Conservation (phyloP, 2,888 invertebrate species). For the Hemicrepidius hirtus region DNA sequence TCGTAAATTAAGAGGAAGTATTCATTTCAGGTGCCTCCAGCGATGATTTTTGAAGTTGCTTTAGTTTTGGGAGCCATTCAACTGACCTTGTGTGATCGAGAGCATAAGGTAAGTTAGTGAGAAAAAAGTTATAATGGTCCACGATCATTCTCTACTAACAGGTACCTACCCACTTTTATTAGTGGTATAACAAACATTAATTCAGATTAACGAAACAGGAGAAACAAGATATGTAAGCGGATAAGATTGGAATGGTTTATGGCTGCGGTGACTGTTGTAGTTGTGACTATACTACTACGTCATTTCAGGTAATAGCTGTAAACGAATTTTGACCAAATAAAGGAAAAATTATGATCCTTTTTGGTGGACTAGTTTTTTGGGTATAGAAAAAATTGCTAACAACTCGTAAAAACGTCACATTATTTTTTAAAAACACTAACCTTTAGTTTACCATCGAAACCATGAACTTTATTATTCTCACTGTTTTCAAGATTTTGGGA, state of each 20-base stretch:
- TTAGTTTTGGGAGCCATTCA: conserved; percentile 56
- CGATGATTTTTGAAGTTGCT: conserved; percentile 48
- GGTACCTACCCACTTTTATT: conserved; percentile 33
- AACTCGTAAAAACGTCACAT: no score
- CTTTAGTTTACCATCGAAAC: background rate
- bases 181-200: conserved; percentile 32
- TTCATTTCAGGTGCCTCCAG: conserved; percentile 56
- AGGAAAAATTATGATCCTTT: no score
- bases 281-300: background rate
- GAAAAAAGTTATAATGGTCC: conserved; percentile 8
- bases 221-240: conserved; percentile 40
- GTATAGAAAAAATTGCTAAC: no score
- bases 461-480: conserved; percentile 1
- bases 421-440: no score
- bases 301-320: background rate
- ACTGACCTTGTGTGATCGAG: conserved; percentile 59
- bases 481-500: background rate
- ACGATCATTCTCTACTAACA: conserved; percentile 17
- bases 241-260: conserved; percentile 35
- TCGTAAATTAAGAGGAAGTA: conserved; percentile 50
- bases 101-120: conserved; percentile 63
- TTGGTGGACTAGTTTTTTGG: no score
- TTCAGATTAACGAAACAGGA: conserved; percentile 39
- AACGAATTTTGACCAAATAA: no score
- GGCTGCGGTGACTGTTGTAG: conserved; percentile 23